Base-by-base conservation (phyloP, 2,797 vertebrate species). In the Emydoidea blandingii region DNA sequence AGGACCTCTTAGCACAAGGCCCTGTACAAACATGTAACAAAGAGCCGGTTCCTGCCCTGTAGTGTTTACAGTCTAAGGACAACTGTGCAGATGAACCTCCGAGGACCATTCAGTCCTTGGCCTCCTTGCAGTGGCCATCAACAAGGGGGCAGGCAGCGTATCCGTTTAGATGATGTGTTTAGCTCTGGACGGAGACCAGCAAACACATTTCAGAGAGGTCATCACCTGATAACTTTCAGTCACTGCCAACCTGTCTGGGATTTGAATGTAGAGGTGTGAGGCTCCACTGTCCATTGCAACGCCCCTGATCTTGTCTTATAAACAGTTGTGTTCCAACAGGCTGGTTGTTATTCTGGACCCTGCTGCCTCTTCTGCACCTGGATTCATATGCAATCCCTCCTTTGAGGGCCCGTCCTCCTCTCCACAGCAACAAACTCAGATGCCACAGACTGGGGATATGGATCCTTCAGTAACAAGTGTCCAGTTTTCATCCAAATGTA, bases 351-450 rank as follows among this genome's bases (percentile, higher is more conserved):
- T 18, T 91, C 72, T 89, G 93, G 94, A 96, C 95, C 96, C 93
- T 88, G 87, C 2, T 82, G 91, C 96, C 0, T 1, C 44, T 87
- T 41, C 88, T 80, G 92, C 93, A 6, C 5, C 91, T 5, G 72
- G 95, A 88, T 94, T 21, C 72, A 85, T 94, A 95, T 92, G 95
- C 95, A 93, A 49, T 41, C 56, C 96, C 94, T 91, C 92, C 87
- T 96, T 82, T 94, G 90, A 97, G 82, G 72, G 97, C 92, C 94
- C 8, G 4, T 9, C 19, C 19, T 23, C 5, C 65, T 23, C 10
- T 11, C 16, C 94, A 97, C 95, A 94, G 94, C 92, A 96, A 94
- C 92, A 94, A 97, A 97, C 93, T 96, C 95, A 12, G 91, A 94
- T 94, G 95, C 96, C 93, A 96, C 86, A 65, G 90, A 78, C 94